These are phyloP conservation scores for Dermochelys coriacea DNA, from an alignment of 2,797 vertebrate genomes.

Conservation along the genomic window DNA sequence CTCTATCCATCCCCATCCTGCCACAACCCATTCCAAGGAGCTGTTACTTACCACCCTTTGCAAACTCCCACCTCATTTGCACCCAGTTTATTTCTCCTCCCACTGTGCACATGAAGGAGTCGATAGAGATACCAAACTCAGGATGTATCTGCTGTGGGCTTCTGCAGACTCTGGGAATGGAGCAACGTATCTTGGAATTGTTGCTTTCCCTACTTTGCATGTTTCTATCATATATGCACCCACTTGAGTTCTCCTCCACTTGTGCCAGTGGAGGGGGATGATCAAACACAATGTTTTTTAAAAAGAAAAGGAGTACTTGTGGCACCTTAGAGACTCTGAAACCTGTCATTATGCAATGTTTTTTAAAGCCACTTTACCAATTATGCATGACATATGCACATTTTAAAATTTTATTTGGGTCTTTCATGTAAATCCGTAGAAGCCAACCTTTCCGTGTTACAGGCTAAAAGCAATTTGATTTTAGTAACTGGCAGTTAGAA, in stretches of 20 bases:
- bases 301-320: too few relatives aligned
- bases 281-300: background rate
- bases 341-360: too few relatives aligned
- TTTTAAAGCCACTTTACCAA: background rate
- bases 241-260: background rate
- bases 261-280: background rate
- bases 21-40: too few relatives aligned
- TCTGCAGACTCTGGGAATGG: background rate
- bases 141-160: background rate
- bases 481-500: conserved; percentile 41
- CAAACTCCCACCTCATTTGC: background rate
- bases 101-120: background rate
- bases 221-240: background rate
- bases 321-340: too few relatives aligned
- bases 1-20: too few relatives aligned
- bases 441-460: conserved; percentile 37
- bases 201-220: background rate
- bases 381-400: background rate
- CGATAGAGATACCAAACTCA: background rate
- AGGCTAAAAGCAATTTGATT: conserved; percentile 44
- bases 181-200: background rate
- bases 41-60: too few relatives aligned
- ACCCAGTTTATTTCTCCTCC: background rate
- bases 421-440: conserved; percentile 20
- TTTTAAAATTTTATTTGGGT: conserved; percentile 37